Conservation (phyloP, 2,113 vertebrate species). For the Melanostigma gelatinosum region DNA sequence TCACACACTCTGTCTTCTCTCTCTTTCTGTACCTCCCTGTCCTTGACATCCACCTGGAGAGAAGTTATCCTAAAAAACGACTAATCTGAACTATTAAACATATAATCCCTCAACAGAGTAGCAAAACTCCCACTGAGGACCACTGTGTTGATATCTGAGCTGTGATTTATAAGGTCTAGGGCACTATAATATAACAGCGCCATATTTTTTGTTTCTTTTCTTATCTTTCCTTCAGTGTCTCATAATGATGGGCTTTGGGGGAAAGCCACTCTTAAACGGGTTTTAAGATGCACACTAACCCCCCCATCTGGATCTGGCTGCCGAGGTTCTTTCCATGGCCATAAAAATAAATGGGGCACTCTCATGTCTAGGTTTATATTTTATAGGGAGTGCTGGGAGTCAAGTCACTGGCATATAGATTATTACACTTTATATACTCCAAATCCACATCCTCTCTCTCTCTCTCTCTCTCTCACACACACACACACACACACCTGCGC, state of each 20-base stretch:
- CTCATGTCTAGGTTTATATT: conserved; percentile 51
- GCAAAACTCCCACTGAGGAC: conserved; percentile 33
- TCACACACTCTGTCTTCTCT: background rate
- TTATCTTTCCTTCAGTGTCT: conserved; percentile 31
- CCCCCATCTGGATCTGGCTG: conserved; percentile 50
- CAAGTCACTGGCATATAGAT: conserved; percentile 50
- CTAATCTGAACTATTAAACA: background rate
- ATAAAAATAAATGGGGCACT: conserved; percentile 60
- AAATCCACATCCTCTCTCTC: conserved; percentile 55
- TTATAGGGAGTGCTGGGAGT: conserved; percentile 39
- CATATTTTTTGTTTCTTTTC: conserved; percentile 22
- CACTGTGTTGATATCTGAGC: conserved; percentile 40
- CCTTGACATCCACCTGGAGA: background rate
- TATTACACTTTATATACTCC: conserved; percentile 57
- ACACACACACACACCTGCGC: conserved; percentile 51
- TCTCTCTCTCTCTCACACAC: conserved; percentile 29
- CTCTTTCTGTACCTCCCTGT: background rate
- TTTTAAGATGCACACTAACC: conserved; percentile 35
- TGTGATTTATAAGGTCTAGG: conserved; percentile 42
- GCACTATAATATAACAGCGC: background rate
- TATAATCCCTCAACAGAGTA: conserved; percentile 15
- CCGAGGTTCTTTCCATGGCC: conserved; percentile 42
- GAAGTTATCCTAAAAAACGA: conserved; percentile 13
- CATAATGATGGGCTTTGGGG: conserved; percentile 35
- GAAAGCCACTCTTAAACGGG: conserved; percentile 16